Base-by-base conservation (phyloP, 2,113 vertebrate species). In the Sialia sialis region DNA sequence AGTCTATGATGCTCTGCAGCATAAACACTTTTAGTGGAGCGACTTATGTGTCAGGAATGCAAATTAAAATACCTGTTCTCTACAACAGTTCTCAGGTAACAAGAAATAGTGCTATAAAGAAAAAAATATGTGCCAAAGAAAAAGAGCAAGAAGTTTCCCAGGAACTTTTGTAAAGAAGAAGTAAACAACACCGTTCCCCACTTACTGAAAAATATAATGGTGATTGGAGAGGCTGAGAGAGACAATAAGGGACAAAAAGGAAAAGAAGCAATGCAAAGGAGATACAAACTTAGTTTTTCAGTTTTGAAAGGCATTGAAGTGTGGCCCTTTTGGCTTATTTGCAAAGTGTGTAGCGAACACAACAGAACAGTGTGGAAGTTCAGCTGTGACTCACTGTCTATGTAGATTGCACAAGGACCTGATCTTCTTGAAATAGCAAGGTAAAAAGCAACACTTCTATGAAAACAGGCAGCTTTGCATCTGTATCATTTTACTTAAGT, bases 121-220 rank as follows among this genome's bases (percentile, higher is more conserved):
- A 80, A 10, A 7, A 84, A 54, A 51, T 8, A 49, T 20, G 1
- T 23, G 8, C 19, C 8, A 74, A 63, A 79, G 25, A 7, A 44
- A 27, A 68, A 63, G 63, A 34, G 3, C 5, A 46, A 76, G 9
- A 1, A 34, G 22, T 58, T 60, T 69, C 27, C 44, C 13, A 34
- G 54, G 69, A 79, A 15, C 13, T 82, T 80, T 70, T 51, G 18
- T 22, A 73, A 91, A 41, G 41, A 80, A 46, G 7, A 56, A 83
- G 46, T 22, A 76, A 79, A 34, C 5, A 13, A 10, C 0, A 1
- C 16, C 2, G 0, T 52, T 87, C 23, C 29, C 7, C 10, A 29
- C 11, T 88, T 34, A 20, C 25, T 76, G 26, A 73, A 10, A 9
- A 5, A 51, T 41, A 64, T 25, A 18, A 38, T 4, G 1, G 29